phyloP scores from a whole-genome alignment of 2,888 invertebrate species.

The Dynastes maya region DNA sequence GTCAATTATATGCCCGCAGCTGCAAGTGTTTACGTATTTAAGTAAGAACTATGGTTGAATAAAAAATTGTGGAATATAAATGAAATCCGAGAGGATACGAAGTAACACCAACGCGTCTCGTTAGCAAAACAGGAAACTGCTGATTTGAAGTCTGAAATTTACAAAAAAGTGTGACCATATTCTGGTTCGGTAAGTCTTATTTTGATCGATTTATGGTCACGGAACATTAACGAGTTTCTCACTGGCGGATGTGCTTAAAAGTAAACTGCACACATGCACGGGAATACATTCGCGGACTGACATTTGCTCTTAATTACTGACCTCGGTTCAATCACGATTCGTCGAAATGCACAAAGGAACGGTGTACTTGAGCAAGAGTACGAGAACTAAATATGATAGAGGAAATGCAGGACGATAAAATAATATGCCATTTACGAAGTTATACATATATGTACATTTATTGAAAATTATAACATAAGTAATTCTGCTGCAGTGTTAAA shows the following conservation, averaged over 20 bases:
- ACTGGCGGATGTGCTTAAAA: conserved; percentile 29
- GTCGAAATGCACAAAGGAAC: conserved; percentile 40
- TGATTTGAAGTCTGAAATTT: conserved; percentile 11
- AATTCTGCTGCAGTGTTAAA: too few relatives aligned
- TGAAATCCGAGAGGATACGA: background rate
- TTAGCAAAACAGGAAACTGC: conserved; percentile 1
- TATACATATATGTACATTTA: background rate
- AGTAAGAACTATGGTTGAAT: background rate
- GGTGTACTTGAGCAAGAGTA: conserved; percentile 29
- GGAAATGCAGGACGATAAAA: conserved; percentile 10
- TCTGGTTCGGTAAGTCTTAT: background rate
- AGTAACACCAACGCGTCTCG: background rate
- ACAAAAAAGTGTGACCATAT: conserved; percentile 20
- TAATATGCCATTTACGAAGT: background rate
- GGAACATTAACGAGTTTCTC: conserved; percentile 37
- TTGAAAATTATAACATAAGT: too few relatives aligned
- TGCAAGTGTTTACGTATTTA: background rate
- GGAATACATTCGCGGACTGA: conserved; percentile 13
- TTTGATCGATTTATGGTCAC: background rate
- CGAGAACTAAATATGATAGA: background rate
- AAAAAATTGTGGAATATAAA: background rate
- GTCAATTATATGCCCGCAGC: background rate
- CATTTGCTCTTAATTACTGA: conserved; percentile 45
- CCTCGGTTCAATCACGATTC: conserved; percentile 46
- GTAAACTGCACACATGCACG: conserved; percentile 10